Percentiles rank a stretch among this genome's conserved stretches.
Conservation (phyloP, 2,888 invertebrate genomes). For the Drosophila kanekoi region DNA sequence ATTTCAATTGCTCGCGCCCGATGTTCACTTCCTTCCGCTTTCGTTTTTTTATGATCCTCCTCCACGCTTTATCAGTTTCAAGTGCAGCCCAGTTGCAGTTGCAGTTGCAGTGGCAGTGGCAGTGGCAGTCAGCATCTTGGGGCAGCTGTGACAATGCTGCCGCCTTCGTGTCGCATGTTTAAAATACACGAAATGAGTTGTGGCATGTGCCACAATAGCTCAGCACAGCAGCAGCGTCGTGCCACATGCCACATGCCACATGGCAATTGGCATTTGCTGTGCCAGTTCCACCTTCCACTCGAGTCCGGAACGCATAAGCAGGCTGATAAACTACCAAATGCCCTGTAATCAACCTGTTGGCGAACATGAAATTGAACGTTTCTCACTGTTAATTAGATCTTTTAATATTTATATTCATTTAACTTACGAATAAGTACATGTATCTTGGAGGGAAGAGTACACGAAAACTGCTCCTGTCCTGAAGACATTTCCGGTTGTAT, state of each 20-base stretch:
- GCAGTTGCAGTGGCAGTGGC: slow-evolving; percentile 12
- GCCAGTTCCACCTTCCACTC: slow-evolving; percentile 19
- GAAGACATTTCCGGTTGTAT: too few relatives aligned
- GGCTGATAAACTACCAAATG: slow-evolving; percentile 7
- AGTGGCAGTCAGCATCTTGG: slow-evolving; percentile 15
- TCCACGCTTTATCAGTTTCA: slow-evolving; percentile 58
- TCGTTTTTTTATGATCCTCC: slow-evolving; percentile 25
- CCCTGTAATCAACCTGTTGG: slow-evolving; percentile 5
- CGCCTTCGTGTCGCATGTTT: slow-evolving; percentile 42
- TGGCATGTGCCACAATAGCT: slow-evolving; percentile 72
- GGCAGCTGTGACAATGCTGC: slow-evolving; percentile 47
- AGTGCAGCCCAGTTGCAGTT: slow-evolving; percentile 51
- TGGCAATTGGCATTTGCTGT: slow-evolving; percentile 17
- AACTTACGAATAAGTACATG: too few relatives aligned
- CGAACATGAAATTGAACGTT: too few relatives aligned
- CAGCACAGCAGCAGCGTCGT: slow-evolving; percentile 2
- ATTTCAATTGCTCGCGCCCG: slow-evolving; percentile 4
- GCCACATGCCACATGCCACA: slow-evolving; percentile 17
- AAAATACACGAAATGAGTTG: slow-evolving; percentile 72
- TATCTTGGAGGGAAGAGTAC: too few relatives aligned
- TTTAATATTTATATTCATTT: too few relatives aligned
- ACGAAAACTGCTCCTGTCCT: too few relatives aligned
- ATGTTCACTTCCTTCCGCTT: slow-evolving; percentile 19
- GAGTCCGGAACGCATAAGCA: not conserved
- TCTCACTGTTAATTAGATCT: too few relatives aligned